Base-by-base conservation (phyloP, 92 coral and sea anemone genomes). In the Phymanthus crucifer region DNA sequence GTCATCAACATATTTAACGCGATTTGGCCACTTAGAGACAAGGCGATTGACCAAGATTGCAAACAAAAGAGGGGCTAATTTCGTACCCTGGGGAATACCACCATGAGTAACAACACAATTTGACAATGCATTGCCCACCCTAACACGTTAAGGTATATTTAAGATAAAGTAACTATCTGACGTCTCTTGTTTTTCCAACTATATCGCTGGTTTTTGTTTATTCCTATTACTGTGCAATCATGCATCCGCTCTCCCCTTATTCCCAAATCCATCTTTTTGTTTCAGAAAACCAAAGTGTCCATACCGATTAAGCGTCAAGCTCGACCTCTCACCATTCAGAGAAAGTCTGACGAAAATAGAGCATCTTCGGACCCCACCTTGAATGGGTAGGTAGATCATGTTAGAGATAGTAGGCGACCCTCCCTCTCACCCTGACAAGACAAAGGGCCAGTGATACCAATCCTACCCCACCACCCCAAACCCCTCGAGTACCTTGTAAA, bases 321-420 rank as follows among this genome's bases (percentile, higher is more conserved):
- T 19, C 80, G 70, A 19, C 70, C 70, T 56, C 37, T 76, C 32
- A 76, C 80, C 40, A 14, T 31, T 19, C 80, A 56, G 16, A 61
- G 57, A 38, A 40, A 43, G 46, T 76, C 80, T 9, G 80, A 76
- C 56, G 78, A 73, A 12, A 47, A 17, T 32, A 73, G 78, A 47
- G 18, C 27, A 18, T 73, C 78, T 27, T 16, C 26, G 0, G 78
- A 37, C 5, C 34, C 6, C 64, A 1, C 18, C 14, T 43, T 43
- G 16, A 43, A 6, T 18, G 35, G 68, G 68, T 61, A 61, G 18
- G 68, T 61, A 24, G 68, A 61, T 7, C 1, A 21, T 17, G 68
- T 27, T 8, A 3, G 8, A 0, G 27, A 29, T 5, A 7, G 19
- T 24, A 27, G 1, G 10, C 3, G 16, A 7, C 34, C 9, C 19